Evolutionary conservation across 2,797 vertebrate species (phyloP).

Genomic region (Melanotaenia boesemani): DNA sequence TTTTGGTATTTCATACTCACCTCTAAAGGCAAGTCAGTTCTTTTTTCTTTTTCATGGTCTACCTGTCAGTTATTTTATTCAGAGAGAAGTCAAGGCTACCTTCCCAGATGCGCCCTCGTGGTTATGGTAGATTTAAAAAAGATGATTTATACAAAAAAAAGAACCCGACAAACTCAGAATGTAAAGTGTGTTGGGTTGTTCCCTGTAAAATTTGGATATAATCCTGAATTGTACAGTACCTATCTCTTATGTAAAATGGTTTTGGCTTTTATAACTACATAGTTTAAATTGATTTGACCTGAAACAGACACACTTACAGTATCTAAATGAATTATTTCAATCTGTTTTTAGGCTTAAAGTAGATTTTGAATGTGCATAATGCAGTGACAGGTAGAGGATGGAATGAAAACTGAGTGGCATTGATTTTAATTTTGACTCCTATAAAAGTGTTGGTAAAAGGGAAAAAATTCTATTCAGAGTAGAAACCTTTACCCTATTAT

Average conservation of each 20-base stretch:
- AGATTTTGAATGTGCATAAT: neutral
- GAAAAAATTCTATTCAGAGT: conserved; percentile 18
- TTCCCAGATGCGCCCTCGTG: neutral
- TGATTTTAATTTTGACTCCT: neutral
- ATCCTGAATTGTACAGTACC: neutral
- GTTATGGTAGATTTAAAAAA: neutral
- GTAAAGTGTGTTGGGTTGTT: neutral
- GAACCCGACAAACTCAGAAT: neutral
- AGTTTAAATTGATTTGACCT: neutral
- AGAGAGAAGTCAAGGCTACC: conserved; percentile 7
- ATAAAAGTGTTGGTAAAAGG: neutral
- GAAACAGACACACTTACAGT: neutral
- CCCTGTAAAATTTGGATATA: neutral
- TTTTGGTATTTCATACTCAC: conserved; percentile 24
- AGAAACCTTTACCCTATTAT: conserved; percentile 41
- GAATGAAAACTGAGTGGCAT: neutral
- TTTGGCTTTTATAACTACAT: neutral
- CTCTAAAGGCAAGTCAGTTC: conserved; percentile 12
- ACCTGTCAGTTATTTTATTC: conserved; percentile 19
- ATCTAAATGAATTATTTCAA: conserved; percentile 2
- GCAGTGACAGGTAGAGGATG: neutral
- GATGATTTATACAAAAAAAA: neutral
- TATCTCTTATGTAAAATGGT: neutral
- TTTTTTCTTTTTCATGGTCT: conserved; percentile 10
- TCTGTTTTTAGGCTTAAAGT: neutral